A percentile compares a stretch with the other conserved stretches of the same genome.
Evolutionary conservation across 2,113 vertebrate species (phyloP).

Genomic region (Cricetomys ansorgei): DNA sequence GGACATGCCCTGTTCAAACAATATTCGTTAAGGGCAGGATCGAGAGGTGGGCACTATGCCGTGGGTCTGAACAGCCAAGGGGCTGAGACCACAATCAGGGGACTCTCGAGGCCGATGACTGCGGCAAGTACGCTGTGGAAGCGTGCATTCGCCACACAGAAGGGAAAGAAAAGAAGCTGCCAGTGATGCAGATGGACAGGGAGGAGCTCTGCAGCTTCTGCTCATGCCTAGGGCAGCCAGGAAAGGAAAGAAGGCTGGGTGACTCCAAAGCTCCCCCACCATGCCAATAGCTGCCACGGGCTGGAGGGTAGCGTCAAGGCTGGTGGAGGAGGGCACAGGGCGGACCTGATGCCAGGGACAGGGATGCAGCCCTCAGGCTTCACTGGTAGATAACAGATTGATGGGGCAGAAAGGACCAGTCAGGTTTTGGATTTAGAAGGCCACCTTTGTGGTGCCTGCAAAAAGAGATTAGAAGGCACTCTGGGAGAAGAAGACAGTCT

Average conservation of each 20-base stretch:
- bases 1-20: background rate
- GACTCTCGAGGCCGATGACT: background rate
- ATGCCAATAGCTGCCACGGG: rapidly evolving
- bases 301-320: background rate
- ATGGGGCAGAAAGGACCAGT: background rate
- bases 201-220: background rate
- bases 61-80: background rate
- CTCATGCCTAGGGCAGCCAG: background rate
- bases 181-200: background rate
- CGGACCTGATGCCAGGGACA: rapidly evolving
- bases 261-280: background rate
- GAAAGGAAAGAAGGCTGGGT: background rate
- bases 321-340: no score
- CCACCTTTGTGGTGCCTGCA: background rate
- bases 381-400: background rate
- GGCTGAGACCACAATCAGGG: no score
- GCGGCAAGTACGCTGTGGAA: rapidly evolving
- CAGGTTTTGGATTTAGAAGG: background rate
- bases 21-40: background rate
- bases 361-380: background rate
- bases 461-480: background rate
- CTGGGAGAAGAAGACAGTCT: background rate
- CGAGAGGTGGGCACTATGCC: background rate
- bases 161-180: background rate
- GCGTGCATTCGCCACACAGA: rapidly evolving